Conservation (phyloP, 2,888 invertebrate species). For the Limnephilus marmoratus region DNA sequence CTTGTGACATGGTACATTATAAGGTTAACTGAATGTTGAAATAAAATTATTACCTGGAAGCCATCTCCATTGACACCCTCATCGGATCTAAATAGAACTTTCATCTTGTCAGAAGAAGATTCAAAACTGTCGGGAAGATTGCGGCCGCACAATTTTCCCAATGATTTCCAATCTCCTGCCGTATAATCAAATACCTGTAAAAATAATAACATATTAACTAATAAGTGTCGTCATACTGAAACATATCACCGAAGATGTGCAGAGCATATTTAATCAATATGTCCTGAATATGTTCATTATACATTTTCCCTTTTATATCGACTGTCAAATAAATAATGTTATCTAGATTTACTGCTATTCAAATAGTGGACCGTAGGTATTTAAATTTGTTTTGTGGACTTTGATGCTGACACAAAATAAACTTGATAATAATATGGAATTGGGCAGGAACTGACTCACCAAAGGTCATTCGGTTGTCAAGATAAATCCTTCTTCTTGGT, state of each 20-base stretch:
- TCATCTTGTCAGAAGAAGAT: conserved; percentile 81
- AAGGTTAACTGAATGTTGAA: background rate
- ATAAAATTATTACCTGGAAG: conserved; percentile 76
- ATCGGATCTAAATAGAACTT: conserved; percentile 85
- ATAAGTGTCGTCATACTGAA: background rate
- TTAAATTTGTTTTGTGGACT: too few relatives aligned
- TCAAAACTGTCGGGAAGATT: conserved; percentile 76
- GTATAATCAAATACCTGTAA: conserved; percentile 79
- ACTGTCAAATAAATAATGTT: too few relatives aligned
- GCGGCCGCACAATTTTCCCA: conserved; percentile 85
- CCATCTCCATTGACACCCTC: conserved; percentile 82
- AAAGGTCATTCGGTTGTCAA: too few relatives aligned
- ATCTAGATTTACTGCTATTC: too few relatives aligned
- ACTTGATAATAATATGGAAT: too few relatives aligned
- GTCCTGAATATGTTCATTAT: background rate
- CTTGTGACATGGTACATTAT: too few relatives aligned
- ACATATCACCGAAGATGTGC: background rate
- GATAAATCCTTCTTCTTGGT: too few relatives aligned
- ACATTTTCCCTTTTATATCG: background rate
- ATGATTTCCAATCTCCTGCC: conserved; percentile 75
- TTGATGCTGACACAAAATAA: too few relatives aligned
- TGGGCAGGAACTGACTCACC: too few relatives aligned
- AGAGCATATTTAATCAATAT: background rate
- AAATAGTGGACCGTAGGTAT: too few relatives aligned
- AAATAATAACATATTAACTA: background rate